Evolutionary conservation across 2,113 vertebrate genomes (phyloP).

Genomic region (Promerops cafer): DNA sequence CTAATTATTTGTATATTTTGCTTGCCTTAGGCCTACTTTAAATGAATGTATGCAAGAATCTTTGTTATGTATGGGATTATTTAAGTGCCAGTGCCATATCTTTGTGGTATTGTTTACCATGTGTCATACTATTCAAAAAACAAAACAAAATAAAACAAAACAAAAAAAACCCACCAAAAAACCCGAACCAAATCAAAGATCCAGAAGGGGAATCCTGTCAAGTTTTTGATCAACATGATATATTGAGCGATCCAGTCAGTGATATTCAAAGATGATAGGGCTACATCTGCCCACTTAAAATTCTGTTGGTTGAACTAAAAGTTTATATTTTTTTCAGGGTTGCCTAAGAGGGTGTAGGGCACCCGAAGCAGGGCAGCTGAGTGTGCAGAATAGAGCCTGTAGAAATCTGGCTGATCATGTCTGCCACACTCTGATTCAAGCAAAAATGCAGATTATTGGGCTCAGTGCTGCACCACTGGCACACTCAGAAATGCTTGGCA

Average conservation of each 20-base stretch:
- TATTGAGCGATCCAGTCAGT: not conserved
- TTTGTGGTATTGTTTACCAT: not conserved
- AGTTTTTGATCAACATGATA: not conserved
- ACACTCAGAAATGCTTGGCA: not conserved
- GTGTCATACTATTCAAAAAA: not conserved
- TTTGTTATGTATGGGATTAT: not conserved
- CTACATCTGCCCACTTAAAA: not conserved
- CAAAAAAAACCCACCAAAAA: not conserved
- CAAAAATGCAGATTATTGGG: not conserved
- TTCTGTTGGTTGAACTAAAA: not conserved
- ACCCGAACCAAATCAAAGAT: not conserved
- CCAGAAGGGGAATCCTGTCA: not conserved
- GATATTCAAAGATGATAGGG: not conserved
- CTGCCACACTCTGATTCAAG: not conserved
- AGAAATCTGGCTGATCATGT: not conserved
- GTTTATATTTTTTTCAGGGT: not conserved
- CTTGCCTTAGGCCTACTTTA: slow-evolving; percentile 9
- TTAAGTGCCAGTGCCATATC: not conserved
- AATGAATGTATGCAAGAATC: not conserved
- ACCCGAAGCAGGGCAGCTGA: not conserved
- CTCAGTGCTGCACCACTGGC: not conserved
- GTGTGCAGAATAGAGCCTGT: not conserved
- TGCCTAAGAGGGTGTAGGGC: not conserved
- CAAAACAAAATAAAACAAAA: not conserved
- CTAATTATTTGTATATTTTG: slow-evolving; percentile 31